Conservation (phyloP, 2,113 vertebrate species). For the Taxidea taxus region DNA sequence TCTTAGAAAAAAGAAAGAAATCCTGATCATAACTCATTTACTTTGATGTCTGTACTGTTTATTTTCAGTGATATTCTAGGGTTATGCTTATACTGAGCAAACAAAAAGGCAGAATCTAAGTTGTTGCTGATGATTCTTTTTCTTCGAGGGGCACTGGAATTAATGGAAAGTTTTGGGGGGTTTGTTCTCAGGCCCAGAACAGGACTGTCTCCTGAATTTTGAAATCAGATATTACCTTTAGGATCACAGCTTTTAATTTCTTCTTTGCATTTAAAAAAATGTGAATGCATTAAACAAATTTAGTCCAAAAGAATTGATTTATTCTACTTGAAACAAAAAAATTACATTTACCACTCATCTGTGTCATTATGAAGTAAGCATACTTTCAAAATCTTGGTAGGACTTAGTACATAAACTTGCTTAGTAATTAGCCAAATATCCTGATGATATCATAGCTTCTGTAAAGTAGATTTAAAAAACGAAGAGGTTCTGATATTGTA, state of each 20-base stretch:
- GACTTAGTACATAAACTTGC: background rate
- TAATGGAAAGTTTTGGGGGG: background rate
- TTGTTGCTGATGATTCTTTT: background rate
- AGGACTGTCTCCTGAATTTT: background rate
- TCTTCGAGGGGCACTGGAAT: background rate
- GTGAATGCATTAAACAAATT: background rate
- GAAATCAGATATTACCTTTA: constrained; percentile 31
- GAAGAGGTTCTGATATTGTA: background rate
- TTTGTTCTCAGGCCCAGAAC: background rate
- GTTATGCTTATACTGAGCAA: background rate
- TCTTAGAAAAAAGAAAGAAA: too few species aligned
- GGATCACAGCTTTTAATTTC: background rate
- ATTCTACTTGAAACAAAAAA: constrained; percentile 18
- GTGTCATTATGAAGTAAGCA: background rate
- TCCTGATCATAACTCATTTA: background rate
- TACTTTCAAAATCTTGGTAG: background rate
- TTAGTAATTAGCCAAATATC: background rate
- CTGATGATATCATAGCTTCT: background rate
- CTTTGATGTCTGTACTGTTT: background rate
- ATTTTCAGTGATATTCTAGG: background rate
- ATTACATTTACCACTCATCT: background rate
- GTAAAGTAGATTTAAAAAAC: background rate
- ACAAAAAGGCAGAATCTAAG: background rate
- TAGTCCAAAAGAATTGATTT: background rate
- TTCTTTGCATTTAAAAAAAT: background rate